Conservation (phyloP, 92 coral and sea anemone species). For the Palythoa grandis region DNA sequence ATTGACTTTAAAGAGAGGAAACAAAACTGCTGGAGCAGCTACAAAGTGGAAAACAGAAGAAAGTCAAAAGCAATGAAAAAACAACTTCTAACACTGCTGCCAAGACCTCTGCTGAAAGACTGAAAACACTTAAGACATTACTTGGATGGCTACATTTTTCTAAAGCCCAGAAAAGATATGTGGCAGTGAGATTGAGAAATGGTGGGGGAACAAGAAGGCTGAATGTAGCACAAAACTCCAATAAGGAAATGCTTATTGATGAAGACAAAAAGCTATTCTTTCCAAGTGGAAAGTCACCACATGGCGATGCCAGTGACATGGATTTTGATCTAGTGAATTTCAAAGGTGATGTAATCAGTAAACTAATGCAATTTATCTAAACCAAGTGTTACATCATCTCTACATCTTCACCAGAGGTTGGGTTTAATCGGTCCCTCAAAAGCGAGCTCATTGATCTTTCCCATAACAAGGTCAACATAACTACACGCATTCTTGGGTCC, state of each 20-base stretch:
- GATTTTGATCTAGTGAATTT: slow-evolving; percentile 50
- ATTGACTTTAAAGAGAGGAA: slow-evolving; percentile 44
- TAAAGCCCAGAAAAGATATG: slow-evolving; percentile 32
- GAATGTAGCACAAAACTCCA: slow-evolving; percentile 38
- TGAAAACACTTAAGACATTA: slow-evolving; percentile 37
- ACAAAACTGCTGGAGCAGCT: slow-evolving; percentile 54
- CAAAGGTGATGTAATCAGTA: slow-evolving; percentile 32
- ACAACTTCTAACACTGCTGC: not conserved
- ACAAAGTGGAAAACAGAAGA: slow-evolving; percentile 21
- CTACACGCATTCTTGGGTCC: too few species aligned
- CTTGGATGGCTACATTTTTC: slow-evolving; percentile 62
- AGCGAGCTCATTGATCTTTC: too few species aligned
- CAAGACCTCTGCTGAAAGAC: not conserved
- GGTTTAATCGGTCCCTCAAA: too few species aligned
- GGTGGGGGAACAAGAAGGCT: slow-evolving; percentile 54
- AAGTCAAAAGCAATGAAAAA: slow-evolving; percentile 7
- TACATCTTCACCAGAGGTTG: too few species aligned
- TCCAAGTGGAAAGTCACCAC: slow-evolving; percentile 37
- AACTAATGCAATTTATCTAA: too few species aligned
- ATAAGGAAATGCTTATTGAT: slow-evolving; percentile 40
- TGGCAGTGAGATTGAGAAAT: slow-evolving; percentile 46
- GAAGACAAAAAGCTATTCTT: slow-evolving; percentile 50
- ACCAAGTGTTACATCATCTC: too few species aligned
- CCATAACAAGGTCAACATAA: too few species aligned
- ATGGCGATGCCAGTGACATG: slow-evolving; percentile 48